Percentiles rank a stretch among this genome's conserved stretches.
These are phyloP conservation scores for Thecophora atra DNA, from an alignment of 2,888 invertebrate genomes.

Conservation along the genomic window DNA sequence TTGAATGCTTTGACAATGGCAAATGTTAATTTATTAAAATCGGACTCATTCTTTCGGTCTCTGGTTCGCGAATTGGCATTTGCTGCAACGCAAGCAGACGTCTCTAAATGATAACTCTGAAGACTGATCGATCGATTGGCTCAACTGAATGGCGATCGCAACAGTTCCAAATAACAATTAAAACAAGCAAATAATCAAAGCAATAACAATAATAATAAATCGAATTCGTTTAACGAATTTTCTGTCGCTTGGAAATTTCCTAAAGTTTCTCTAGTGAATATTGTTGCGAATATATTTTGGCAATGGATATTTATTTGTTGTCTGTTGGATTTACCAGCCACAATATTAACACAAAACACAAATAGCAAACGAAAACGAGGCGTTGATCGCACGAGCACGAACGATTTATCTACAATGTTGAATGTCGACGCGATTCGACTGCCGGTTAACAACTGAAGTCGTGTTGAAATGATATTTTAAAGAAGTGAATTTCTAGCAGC, in stretches of 20 bases:
- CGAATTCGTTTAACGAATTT: neutral
- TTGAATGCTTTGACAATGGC: neutral
- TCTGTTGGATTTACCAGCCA: neutral
- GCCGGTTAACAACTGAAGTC: constrained; percentile 62
- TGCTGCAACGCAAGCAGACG: neutral
- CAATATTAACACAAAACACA: neutral
- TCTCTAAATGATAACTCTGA: neutral
- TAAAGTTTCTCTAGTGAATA: neutral
- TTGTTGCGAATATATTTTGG: neutral
- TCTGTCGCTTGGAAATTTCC: constrained; percentile 2
- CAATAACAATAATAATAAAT: constrained; percentile 43
- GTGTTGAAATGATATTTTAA: constrained; percentile 43
- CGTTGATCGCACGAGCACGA: constrained; percentile 35
- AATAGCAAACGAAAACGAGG: neutral
- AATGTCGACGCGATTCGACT: constrained; percentile 54
- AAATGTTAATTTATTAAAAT: too few species aligned
- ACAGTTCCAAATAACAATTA: constrained; percentile 51
- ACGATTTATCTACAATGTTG: too few species aligned
- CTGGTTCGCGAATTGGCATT: neutral
- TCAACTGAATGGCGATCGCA: constrained; percentile 44
- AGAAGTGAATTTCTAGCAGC: constrained; percentile 21
- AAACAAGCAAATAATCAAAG: constrained; percentile 47
- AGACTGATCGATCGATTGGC: constrained; percentile 24
- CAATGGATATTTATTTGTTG: neutral
- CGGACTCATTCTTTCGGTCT: neutral